Evolutionary conservation across 2,113 vertebrate genomes (phyloP), one percentile per base, ranked within the genome.

Genomic region (Bufo bufo): DNA sequence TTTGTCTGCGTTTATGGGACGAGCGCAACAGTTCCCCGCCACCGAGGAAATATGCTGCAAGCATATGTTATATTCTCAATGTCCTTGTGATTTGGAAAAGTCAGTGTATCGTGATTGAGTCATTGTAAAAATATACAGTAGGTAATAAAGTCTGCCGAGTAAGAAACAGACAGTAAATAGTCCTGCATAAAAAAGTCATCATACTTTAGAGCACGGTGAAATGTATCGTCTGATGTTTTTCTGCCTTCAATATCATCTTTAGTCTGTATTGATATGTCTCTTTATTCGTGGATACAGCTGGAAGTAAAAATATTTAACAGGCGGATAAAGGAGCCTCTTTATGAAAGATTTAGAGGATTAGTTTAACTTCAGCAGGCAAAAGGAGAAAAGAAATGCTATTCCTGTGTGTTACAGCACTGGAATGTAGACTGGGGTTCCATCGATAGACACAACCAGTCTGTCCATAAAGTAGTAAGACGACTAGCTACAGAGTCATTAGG

Each of bases 31-130:
- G 81, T 78, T 89, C 81, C 58, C 72, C 47, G 23, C 81, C 78
- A 69, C 66, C 4, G 71, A 83, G 59, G 65, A 84, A 89, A 89
- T 69, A 84, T 71, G 87, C 80, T 77, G 6, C 71, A 1, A 58
- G 81, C 81, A 82, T 84, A 84, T 89, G 81, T 84, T 77, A 84
- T 82, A 89, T 84, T 88, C 45, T 61, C 87, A 88, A 74, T 78
- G 87, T 89, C 87, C 87, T 89, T 89, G 87, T 83, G 59, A 89
- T 89, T 89, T 89, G 74, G 81, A 89, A 89, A 89, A 84, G 87
- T 89, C 87, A 89, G 58, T 84, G 72, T 83, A 78, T 63, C 74
- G 61, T 65, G 80, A 83, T 33, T 47, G 66, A 77, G 79, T 72
- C 74, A 78, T 88, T 84, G 72, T 82, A 74, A 87, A 83, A 83